Conservation (phyloP, 2,113 vertebrate species). For the Melierax canorus region DNA sequence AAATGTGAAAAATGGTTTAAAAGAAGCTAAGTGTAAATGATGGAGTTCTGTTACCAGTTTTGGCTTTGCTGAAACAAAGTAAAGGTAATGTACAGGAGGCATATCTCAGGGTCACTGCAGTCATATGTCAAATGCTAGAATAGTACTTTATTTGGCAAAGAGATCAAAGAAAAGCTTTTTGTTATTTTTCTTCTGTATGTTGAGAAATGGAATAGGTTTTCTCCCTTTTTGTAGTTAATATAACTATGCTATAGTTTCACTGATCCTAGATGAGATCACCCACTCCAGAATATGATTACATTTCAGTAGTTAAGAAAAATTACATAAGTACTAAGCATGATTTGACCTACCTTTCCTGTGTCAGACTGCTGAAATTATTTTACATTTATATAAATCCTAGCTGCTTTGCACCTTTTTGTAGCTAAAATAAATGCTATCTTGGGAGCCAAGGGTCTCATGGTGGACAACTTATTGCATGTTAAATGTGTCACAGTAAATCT, state of each 20-base stretch:
- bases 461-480: constrained; percentile 42
- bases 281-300: constrained; percentile 23
- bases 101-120: constrained; percentile 52
- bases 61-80: constrained; percentile 63
- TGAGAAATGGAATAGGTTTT: neutral
- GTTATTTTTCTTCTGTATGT: constrained; percentile 24
- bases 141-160: constrained; percentile 52
- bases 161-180: constrained; percentile 62
- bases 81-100: constrained; percentile 48
- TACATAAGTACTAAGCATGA: constrained; percentile 51
- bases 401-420: neutral
- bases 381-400: constrained; percentile 23
- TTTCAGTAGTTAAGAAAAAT: constrained; percentile 65
- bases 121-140: constrained; percentile 58
- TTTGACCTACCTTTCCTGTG: constrained; percentile 41
- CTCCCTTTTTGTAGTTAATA: constrained; percentile 25
- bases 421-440: constrained; percentile 7
- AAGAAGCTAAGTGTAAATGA: constrained; percentile 58
- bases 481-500: constrained; percentile 25
- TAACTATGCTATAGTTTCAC: constrained; percentile 3
- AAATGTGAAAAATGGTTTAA: constrained; percentile 50
- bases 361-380: constrained; percentile 45
- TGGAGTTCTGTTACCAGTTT: constrained; percentile 67
- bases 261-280: constrained; percentile 63
- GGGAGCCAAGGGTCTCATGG: constrained; percentile 26